Evolutionary conservation across 1,140 invertebrate genomes (phyloP).

Genomic region (Drosophila bifasciata): DNA sequence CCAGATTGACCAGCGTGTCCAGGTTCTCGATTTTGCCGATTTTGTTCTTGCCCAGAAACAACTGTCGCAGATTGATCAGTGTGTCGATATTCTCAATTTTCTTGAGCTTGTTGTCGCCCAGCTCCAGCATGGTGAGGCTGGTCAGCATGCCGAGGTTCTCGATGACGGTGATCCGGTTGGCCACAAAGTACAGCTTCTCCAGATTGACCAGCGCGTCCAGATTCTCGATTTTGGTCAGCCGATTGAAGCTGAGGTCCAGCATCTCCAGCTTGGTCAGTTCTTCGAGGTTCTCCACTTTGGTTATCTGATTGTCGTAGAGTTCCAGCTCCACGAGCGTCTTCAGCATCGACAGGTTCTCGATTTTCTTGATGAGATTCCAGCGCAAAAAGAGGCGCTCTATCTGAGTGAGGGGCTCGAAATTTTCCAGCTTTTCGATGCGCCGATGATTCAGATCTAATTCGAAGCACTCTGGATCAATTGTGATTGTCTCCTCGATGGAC

Average conservation of each 20-base stretch:
- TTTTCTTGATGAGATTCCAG: slow-evolving; percentile 98
- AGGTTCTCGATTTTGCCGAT: slow-evolving; percentile 95
- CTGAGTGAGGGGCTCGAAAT: slow-evolving; percentile 90
- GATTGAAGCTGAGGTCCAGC: slow-evolving; percentile 98
- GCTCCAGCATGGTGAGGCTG: slow-evolving; percentile 93
- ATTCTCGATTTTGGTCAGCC: slow-evolving; percentile 95
- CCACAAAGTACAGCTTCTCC: slow-evolving; percentile 94
- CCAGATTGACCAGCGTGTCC: slow-evolving; percentile 90
- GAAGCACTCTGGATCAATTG: slow-evolving; percentile 78
- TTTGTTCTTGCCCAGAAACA: slow-evolving; percentile 98
- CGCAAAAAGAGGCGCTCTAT: slow-evolving; percentile 92
- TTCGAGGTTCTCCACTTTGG: slow-evolving; percentile 94
- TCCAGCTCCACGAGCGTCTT: slow-evolving; percentile 93
- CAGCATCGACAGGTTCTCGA: slow-evolving; percentile 93
- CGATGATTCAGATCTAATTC: slow-evolving; percentile 93
- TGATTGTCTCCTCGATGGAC: slow-evolving; percentile 75
- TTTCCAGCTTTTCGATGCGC: slow-evolving; percentile 91
- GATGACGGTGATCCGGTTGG: slow-evolving; percentile 96
- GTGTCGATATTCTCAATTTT: slow-evolving; percentile 94
- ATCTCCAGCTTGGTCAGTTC: slow-evolving; percentile 93
- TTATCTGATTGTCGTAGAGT: slow-evolving; percentile 98
- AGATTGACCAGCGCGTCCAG: slow-evolving; percentile 92
- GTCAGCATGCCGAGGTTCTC: slow-evolving; percentile 94
- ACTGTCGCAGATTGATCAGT: slow-evolving; percentile 89
- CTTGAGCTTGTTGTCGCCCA: slow-evolving; percentile 94